Percentiles rank a stretch among this genome's conserved stretches.
Conservation (phyloP, 2,113 vertebrate species). For the Leptobrachium ailaonicum region DNA sequence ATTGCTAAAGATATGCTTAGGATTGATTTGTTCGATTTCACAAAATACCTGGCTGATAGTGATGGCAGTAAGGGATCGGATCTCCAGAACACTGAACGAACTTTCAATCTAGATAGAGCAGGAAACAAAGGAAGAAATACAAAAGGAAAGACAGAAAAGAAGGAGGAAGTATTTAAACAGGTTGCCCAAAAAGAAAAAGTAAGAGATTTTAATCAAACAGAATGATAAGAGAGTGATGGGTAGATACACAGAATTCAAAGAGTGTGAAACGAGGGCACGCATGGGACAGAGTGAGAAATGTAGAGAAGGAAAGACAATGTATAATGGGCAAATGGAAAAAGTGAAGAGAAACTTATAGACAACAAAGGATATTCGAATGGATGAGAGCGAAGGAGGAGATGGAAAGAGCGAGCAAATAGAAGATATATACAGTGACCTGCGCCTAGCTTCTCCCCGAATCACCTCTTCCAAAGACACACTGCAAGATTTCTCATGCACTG, state of each 20-base stretch:
- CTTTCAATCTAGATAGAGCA: conserved; percentile 55
- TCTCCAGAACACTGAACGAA: conserved; percentile 64
- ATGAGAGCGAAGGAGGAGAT: no score
- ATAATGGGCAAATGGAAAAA: no score
- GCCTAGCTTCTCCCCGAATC: no score
- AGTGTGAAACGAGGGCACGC: neutral
- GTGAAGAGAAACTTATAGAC: no score
- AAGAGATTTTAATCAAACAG: neutral
- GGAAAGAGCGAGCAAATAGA: no score
- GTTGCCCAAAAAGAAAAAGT: neutral
- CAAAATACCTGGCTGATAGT: conserved; percentile 58
- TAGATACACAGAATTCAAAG: neutral
- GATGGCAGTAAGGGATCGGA: conserved; percentile 58
- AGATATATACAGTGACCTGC: no score
- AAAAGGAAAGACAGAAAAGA: neutral
- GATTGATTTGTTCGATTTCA: neutral
- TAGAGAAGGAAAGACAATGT: neutral
- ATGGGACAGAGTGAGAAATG: neutral
- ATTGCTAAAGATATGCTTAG: neutral
- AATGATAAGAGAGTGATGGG: neutral
- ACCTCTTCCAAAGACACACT: no score
- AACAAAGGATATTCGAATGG: no score
- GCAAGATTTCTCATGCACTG: no score
- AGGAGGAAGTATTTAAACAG: neutral
- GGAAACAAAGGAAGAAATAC: conserved; percentile 1